Evolutionary conservation across 1,140 invertebrate genomes (phyloP).

Genomic region (Lanistes nyassanus): DNA sequence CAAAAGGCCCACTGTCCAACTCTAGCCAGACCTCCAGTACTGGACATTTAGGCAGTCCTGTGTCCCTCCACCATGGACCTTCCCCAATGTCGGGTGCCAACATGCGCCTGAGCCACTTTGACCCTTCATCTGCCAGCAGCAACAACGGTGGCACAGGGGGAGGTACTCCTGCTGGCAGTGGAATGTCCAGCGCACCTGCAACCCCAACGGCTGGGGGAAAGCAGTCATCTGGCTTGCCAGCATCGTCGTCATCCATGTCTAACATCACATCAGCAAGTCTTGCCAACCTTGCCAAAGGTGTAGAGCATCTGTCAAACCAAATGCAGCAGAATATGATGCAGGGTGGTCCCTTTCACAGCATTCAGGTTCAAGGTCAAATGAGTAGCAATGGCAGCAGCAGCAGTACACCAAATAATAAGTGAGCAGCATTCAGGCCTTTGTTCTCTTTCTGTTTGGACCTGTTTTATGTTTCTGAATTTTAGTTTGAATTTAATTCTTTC

Average conservation of each 20-base stretch:
- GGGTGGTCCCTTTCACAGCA: conserved; percentile 66
- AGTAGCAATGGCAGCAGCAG: conserved; percentile 28
- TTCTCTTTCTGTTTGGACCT: no score
- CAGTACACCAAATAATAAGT: conserved; percentile 23
- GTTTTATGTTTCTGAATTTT: no score
- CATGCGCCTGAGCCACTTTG: conserved; percentile 60
- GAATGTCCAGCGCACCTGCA: conserved; percentile 36
- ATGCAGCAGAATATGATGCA: conserved; percentile 68
- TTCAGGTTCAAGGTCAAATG: conserved; percentile 62
- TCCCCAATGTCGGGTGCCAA: conserved; percentile 53
- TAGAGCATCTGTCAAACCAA: conserved; percentile 65
- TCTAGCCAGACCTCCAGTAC: conserved; percentile 60
- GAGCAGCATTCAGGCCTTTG: background rate
- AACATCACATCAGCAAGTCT: conserved; percentile 66
- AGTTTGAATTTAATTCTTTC: conserved; percentile 26
- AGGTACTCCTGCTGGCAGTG: background rate
- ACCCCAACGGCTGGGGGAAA: conserved; percentile 33
- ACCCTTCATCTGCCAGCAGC: conserved; percentile 45
- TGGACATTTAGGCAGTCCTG: conserved; percentile 53
- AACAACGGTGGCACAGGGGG: conserved; percentile 13
- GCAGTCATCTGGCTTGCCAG: conserved; percentile 28
- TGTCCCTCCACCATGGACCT: conserved; percentile 41
- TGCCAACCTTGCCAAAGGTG: conserved; percentile 66
- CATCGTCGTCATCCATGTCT: conserved; percentile 51
- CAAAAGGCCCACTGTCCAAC: conserved; percentile 58